A percentile compares a stretch with the other conserved stretches of the same genome.
Conservation (phyloP, 2,888 invertebrate genomes). For the Ophonus ardosiacus region DNA sequence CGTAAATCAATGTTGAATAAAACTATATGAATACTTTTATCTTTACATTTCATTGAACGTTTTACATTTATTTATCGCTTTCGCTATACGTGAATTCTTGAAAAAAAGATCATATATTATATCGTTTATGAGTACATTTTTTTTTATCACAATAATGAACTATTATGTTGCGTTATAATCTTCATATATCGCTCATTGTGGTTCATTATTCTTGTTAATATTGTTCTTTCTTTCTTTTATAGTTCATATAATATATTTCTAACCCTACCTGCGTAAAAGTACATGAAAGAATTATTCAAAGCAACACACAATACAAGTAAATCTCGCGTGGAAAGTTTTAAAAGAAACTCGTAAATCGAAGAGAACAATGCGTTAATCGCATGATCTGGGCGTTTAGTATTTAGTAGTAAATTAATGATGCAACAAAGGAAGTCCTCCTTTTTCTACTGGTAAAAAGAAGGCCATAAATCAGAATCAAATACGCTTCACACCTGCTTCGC, state of each 20-base stretch:
- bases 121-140: not conserved
- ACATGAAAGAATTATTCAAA: not conserved
- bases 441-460: conserved; percentile 28
- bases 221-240: no score
- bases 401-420: conserved; percentile 45
- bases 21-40: not conserved
- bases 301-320: not conserved
- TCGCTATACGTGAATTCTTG: no score
- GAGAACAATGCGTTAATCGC: conserved; percentile 25
- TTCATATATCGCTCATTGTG: not conserved
- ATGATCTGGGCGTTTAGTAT: conserved; percentile 28
- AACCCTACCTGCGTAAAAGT: not conserved
- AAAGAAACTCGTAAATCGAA: conserved; percentile 7
- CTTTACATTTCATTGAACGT: not conserved
- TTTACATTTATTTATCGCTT: no score
- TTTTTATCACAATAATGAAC: not conserved
- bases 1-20: no score
- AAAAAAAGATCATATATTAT: no score
- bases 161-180: not conserved
- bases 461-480: conserved; percentile 54
- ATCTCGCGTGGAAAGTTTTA: conserved; percentile 3
- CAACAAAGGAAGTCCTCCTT: conserved; percentile 46
- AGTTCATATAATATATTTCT: not conserved
- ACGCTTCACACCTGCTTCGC: conserved; percentile 44
- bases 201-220: not conserved